Evolutionary conservation across 2,113 vertebrate species (phyloP), one percentile per base, ranked within the genome.

Genomic region (Onychostoma macrolepis): DNA sequence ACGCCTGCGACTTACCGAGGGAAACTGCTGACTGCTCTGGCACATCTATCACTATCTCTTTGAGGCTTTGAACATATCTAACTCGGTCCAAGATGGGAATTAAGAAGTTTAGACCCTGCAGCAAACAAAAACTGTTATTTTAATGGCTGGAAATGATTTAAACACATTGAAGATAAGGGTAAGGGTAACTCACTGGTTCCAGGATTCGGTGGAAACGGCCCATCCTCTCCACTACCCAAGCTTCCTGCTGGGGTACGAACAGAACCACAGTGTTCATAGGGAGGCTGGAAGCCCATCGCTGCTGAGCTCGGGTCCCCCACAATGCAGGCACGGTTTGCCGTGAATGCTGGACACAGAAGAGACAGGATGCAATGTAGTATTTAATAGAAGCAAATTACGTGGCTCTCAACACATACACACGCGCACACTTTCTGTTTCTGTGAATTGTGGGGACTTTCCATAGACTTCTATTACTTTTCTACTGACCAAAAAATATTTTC

Each of bases 171-270:
- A 15, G 26, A 0, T 4, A 1, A 36, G 4, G 0, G 17, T 33
- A n/a, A 4, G 9, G 36, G 4, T n/a, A 26, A 93, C 93, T 93
- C 92, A 99, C 98, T 84, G 98, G 98, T 86, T 98, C 97, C 0
- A 99, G 92, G 86, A 99, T 99, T 38, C 97, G 95, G 86, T 99
- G 96, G 90, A 99, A 99, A 83, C 95, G 94, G 45, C 98, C 98
- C 98, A 99, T 99, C 87, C 98, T 95, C 93, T 99, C 98, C 90
- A 99, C 97, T 90, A 99, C 97, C 98, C 98, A 99, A 81, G 98
- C 98, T 86, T 99, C 98, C 92, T 99, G 98, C 87, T 99, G 98
- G 0, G 98, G 98, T 82, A 99, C 98, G 72, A 99, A 99, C 78
- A 99, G 95, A 19, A 99, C 90, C 85, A 98, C 93, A 0, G 98